Conservation (phyloP, 2,113 vertebrate genomes). For the Lipotes vexillifer region DNA sequence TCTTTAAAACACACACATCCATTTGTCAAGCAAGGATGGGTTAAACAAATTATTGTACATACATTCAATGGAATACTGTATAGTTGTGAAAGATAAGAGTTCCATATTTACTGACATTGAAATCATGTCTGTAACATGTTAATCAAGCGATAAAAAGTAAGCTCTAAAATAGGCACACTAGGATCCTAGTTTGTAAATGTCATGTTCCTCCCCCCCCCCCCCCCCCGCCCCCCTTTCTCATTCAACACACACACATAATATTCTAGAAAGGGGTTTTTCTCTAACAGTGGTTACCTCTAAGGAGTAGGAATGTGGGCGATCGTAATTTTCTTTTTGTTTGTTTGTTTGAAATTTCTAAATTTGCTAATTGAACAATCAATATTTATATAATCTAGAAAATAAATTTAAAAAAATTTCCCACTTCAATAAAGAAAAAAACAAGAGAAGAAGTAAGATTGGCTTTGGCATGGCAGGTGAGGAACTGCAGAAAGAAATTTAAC, state of each 20-base stretch:
- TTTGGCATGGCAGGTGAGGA: not conserved
- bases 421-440: not conserved
- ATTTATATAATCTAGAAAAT: not conserved
- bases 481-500: not conserved
- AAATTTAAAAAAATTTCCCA: not conserved
- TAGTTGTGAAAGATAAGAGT: not conserved
- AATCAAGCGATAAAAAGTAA: not conserved
- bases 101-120: not conserved
- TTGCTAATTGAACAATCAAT: not conserved
- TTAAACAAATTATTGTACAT: not conserved
- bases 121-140: not conserved
- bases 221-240: too few species aligned
- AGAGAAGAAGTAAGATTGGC: not conserved
- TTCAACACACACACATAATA: not conserved
- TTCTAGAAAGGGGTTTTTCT: not conserved
- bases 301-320: not conserved
- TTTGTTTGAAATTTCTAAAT: slow-evolving; percentile 13
- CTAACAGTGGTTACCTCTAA: not conserved
- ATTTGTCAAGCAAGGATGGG: not conserved
- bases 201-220: not conserved
- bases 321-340: not conserved
- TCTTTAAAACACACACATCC: not conserved
- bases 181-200: not conserved
- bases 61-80: not conserved
- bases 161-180: not conserved